These are phyloP conservation scores for Eupeodes luniger DNA, from an alignment of 2,888 invertebrate species.

Conservation along the genomic window DNA sequence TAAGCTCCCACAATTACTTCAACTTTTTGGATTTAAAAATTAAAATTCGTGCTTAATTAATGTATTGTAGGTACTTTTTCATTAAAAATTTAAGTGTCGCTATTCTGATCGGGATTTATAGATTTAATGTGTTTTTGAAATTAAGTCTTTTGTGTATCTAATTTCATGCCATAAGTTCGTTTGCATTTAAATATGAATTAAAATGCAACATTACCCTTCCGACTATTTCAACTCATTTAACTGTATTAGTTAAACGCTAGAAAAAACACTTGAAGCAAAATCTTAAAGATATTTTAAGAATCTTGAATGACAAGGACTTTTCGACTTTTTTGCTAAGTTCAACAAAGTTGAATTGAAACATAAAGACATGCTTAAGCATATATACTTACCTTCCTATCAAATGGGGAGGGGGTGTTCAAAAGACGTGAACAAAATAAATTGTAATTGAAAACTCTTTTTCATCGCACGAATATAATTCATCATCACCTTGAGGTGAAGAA, in stretches of 20 bases:
- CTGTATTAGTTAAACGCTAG: not conserved
- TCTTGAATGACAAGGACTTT: not conserved
- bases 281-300: not conserved
- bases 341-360: not conserved
- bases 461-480: not conserved
- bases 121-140: too few species aligned
- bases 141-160: too few species aligned
- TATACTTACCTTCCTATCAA: not conserved
- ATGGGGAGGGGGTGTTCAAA: not conserved
- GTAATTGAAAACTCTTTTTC: not conserved
- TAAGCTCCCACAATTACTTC: too few species aligned
- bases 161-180: too few species aligned
- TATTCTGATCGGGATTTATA: too few species aligned
- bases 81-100: too few species aligned
- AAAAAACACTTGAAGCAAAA: not conserved
- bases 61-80: too few species aligned
- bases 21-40: too few species aligned
- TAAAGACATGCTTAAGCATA: not conserved
- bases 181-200: too few species aligned
- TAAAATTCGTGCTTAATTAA: too few species aligned
- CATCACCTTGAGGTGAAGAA: constrained; percentile 6
- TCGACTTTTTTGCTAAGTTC: not conserved
- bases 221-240: not conserved
- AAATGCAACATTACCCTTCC: not conserved
- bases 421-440: not conserved